Evolutionary conservation across 2,888 invertebrate species (phyloP).

Genomic region (Netelia fuscicornis): DNA sequence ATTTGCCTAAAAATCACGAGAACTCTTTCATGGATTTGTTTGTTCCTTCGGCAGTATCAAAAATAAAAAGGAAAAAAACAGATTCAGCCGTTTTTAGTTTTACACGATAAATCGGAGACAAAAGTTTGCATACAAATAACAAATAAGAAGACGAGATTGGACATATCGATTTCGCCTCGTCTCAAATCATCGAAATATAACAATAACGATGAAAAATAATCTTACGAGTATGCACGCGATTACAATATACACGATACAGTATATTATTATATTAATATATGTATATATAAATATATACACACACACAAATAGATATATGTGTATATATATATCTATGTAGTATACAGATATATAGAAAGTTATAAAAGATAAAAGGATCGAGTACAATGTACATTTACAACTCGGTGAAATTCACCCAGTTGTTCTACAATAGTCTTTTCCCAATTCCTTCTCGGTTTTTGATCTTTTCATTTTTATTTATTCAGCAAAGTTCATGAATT

Average conservation of each 20-base stretch:
- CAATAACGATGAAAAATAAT: constrained; percentile 11
- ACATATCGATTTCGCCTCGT: constrained; percentile 6
- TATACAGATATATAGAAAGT: constrained; percentile 77
- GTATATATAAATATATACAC: constrained; percentile 58
- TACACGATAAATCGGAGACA: constrained; percentile 15
- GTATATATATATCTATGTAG: constrained; percentile 59
- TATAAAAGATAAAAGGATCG: constrained; percentile 80
- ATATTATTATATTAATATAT: constrained; percentile 59
- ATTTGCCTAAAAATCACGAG: neutral
- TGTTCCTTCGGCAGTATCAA: constrained; percentile 45
- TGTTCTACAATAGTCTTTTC: constrained; percentile 48
- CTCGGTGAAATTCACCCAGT: constrained; percentile 56
- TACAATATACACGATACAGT: constrained; percentile 54
- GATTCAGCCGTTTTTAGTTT: neutral
- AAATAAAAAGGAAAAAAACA: constrained; percentile 21
- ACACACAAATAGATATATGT: constrained; percentile 40
- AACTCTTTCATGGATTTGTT: neutral
- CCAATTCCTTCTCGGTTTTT: constrained; percentile 18
- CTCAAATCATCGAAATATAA: constrained; percentile 31
- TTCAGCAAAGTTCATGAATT: constrained; percentile 15
- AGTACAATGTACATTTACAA: constrained; percentile 75
- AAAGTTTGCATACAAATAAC: constrained; percentile 20
- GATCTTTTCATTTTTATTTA: constrained; percentile 20
- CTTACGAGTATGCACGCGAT: constrained; percentile 43
- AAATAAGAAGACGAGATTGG: neutral